A percentile compares a stretch with the other conserved stretches of the same genome.
phyloP scores from a whole-genome alignment of 2,888 invertebrate species.

The Perizoma flavofasciatum region DNA sequence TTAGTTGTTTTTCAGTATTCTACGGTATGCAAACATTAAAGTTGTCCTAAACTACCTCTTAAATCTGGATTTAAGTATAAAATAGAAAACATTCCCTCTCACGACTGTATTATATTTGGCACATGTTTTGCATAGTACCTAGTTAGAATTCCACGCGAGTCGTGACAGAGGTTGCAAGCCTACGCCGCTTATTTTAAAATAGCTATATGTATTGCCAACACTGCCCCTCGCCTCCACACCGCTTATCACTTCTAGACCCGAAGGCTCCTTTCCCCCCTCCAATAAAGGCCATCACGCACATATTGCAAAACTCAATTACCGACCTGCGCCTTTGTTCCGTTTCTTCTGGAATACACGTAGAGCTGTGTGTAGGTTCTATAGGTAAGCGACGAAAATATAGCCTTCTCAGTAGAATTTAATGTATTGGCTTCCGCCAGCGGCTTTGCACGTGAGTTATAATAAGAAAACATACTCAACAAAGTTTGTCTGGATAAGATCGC shows the following conservation, averaged over 20 bases:
- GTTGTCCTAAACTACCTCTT: too few relatives aligned
- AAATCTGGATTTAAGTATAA: too few relatives aligned
- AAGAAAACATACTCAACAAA: too few relatives aligned
- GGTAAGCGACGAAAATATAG: neutral
- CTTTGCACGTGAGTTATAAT: neutral
- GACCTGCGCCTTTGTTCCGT: constrained; percentile 46
- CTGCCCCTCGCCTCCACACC: constrained; percentile 22
- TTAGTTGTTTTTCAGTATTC: too few relatives aligned
- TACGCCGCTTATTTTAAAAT: constrained; percentile 5
- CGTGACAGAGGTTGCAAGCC: too few relatives aligned
- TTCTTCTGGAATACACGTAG: constrained; percentile 29
- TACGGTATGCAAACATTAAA: too few relatives aligned
- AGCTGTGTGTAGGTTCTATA: neutral
- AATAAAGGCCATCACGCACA: constrained; percentile 41
- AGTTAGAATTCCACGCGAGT: too few relatives aligned
- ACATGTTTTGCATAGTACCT: too few relatives aligned
- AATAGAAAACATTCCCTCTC: too few relatives aligned
- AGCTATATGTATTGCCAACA: constrained; percentile 6
- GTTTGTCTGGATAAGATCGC: too few relatives aligned
- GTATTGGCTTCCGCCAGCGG: neutral
- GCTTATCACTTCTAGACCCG: constrained; percentile 53
- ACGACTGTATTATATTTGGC: too few relatives aligned
- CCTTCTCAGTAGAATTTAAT: neutral
- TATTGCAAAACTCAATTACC: constrained; percentile 46
- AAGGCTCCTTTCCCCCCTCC: constrained; percentile 45